Base-by-base conservation (phyloP, 2,888 invertebrate genomes). In the Pterostichus madidus region DNA sequence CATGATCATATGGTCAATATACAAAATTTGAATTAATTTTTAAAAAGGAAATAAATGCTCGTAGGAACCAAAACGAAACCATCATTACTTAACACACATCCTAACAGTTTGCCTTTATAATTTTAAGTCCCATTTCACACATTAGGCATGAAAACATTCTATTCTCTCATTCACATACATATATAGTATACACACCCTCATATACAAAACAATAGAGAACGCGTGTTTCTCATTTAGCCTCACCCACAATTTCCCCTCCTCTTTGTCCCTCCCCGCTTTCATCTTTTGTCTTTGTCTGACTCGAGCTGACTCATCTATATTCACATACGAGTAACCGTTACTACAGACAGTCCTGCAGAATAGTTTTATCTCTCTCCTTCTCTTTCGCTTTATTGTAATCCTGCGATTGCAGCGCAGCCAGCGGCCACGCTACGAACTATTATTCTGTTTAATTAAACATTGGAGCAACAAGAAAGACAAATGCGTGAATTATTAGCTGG, bases 391-490 rank as follows among this genome's bases (percentile, higher is more conserved):
- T 17, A 56, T 15, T 17, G 17, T 15, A 56, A 56, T 24, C 44
- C 10, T 3, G 44, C 44, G 68, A 71, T 39, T 44, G 68, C 44
- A 64, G 68, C 44, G 44, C 0, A 2, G 44, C 10, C 17, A 7
- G 44, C 44, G 68, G 68, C 39, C 17, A 44, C 46, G 11, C 39
- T 7, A 10, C 5, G 68, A 71, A 71, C 68, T 44, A 71, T 71
- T 71, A 71, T 71, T 44, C 68, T 44, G 46, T 71, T 17, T 71
- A 71, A 71, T 71, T 71, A 71, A 71, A 71, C 44, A 71, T 13
- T 71, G 46, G 39, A 39, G 15, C 35, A 64, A 10, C 15, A 13
- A 24, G 44, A 44, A 39, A 71, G 68, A 71, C 68, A 71, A 46
- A 71, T 71, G 68, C 15, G 15, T 39, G 68, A 64, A 64, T 64